Evolutionary conservation across 2,888 invertebrate species (phyloP), one percentile per base, ranked within the genome.

Genomic region (Heteromyza rotundicornis): DNA sequence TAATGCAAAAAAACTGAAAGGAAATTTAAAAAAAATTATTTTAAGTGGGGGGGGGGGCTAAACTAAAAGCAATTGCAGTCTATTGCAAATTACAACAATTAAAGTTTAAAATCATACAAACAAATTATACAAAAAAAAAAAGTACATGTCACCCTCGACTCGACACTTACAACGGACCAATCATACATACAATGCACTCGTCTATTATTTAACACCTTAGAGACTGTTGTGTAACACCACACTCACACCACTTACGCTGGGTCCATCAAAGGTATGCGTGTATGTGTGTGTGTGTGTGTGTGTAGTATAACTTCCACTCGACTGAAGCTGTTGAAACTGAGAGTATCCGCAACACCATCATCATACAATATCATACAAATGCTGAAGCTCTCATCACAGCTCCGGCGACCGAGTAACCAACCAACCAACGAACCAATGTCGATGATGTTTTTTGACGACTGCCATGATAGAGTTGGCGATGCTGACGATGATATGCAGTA

Each of bases 221-320:
- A n/a, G 40, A 40, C 40, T n/a, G n/a, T n/a, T n/a, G n/a, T n/a
- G n/a, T n/a, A 44, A 56, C 56, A 56, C 44, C 56, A 24, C 24
- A 44, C 24, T 24, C 24, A 44, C 56, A 44, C 56, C 47, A 44
- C 56, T 44, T 24, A 24, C n/a, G n/a, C n/a, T n/a, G n/a, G n/a
- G n/a, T n/a, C n/a, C n/a, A n/a, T n/a, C n/a, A 27, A 27, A 10
- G 10, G 27, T 27, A 27, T 27, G 10, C 10, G 27, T 27, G 27
- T 27, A 27, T 54, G 16, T 53, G 53, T 27, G 32, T 53, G 53
- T 32, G 53, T 16, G 10, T 32, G 17, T 53, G 32, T 27, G 53
- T 16, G 35, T 56, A n/a, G n/a, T n/a, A n/a, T n/a, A n/a, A n/a
- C n/a, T n/a, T n/a, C n/a, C n/a, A n/a, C n/a, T n/a, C n/a, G n/a